Evolutionary conservation across 92 coral and sea anemone genomes (phyloP).

Genomic region (Meandrina meandrites): DNA sequence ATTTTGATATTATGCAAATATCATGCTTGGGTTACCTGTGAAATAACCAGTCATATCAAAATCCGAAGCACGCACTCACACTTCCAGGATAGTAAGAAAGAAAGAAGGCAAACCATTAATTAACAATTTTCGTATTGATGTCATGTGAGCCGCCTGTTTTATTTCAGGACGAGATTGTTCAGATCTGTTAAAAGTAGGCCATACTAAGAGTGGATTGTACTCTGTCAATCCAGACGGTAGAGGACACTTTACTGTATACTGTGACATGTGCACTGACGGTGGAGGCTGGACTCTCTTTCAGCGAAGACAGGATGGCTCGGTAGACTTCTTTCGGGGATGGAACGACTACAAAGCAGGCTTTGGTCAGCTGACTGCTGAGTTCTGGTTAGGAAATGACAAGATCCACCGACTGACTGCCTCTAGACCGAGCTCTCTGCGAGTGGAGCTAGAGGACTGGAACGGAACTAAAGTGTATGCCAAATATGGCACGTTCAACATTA

Average conservation of each 20-base stretch:
- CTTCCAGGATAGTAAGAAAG: too few relatives aligned
- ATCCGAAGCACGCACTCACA: too few relatives aligned
- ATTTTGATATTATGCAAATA: too few relatives aligned
- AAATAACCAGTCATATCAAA: too few relatives aligned
- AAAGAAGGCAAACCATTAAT: too few relatives aligned
- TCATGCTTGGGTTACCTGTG: too few relatives aligned
- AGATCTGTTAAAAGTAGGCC: slow-evolving; percentile 19
- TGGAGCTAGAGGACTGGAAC: slow-evolving; percentile 65
- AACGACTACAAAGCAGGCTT: slow-evolving; percentile 60
- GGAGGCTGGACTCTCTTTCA: slow-evolving; percentile 70
- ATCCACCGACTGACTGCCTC: slow-evolving; percentile 65
- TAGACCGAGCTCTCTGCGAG: slow-evolving; percentile 34
- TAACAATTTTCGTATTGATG: too few relatives aligned
- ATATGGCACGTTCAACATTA: slow-evolving; percentile 57
- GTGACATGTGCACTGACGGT: slow-evolving; percentile 67
- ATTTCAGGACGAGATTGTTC: too few relatives aligned
- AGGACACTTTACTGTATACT: slow-evolving; percentile 59
- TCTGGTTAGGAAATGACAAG: slow-evolving; percentile 63
- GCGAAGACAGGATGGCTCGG: slow-evolving; percentile 70
- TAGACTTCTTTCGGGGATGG: slow-evolving; percentile 61
- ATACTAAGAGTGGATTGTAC: slow-evolving; percentile 43
- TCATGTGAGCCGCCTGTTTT: too few relatives aligned
- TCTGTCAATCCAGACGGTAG: slow-evolving; percentile 51
- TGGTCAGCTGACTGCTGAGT: slow-evolving; percentile 59
- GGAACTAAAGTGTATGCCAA: slow-evolving; percentile 46